Percentiles rank a stretch among this genome's conserved stretches.
Conservation (phyloP, 2,113 vertebrate genomes). For the Aplodontia rufa region DNA sequence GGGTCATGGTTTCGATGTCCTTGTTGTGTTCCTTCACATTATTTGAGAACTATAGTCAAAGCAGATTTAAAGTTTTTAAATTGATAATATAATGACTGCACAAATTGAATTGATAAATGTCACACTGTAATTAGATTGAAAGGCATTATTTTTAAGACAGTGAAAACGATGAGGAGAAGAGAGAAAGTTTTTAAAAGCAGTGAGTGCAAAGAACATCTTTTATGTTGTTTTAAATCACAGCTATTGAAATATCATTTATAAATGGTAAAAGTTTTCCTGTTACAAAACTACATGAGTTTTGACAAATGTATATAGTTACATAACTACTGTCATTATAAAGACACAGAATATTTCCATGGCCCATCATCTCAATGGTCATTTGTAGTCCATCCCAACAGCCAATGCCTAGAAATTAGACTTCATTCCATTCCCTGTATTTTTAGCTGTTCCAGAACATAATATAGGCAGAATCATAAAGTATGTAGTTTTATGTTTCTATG, state of each 20-base stretch:
- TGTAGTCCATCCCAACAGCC: neutral
- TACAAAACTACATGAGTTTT: neutral
- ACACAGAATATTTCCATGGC: neutral
- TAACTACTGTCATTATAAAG: neutral
- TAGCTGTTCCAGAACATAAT: neutral
- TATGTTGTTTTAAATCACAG: neutral
- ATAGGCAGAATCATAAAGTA: neutral
- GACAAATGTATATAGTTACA: neutral
- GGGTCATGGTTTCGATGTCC: neutral
- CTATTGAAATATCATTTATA: neutral
- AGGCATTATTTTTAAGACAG: neutral
- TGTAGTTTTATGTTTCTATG: neutral
- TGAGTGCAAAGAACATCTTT: neutral
- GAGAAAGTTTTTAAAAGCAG: neutral
- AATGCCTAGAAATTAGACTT: neutral
- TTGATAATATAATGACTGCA: neutral
- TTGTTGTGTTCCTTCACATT: neutral
- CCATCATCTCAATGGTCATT: neutral
- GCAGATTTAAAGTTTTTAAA: neutral
- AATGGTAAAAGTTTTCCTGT: neutral
- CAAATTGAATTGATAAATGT: neutral
- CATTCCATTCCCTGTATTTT: neutral
- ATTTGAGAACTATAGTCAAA: neutral
- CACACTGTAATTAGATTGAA: neutral
- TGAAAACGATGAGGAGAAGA: neutral